Evolutionary conservation across 2,888 invertebrate species (phyloP), one percentile per base, ranked within the genome.

Genomic region (Blastobasis adustella): DNA sequence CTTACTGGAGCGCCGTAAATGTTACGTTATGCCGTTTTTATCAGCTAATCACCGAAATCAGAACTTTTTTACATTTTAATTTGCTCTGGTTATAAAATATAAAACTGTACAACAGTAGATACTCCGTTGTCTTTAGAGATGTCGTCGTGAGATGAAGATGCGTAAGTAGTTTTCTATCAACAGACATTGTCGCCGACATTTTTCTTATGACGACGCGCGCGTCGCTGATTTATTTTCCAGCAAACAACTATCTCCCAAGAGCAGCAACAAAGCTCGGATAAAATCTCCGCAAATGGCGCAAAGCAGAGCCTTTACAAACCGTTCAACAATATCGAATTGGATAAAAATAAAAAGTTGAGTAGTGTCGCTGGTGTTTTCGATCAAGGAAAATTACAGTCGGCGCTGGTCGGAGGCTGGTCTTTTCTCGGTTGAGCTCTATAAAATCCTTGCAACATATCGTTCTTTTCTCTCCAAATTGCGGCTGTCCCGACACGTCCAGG

Each of bases 401-500:
- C 76, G 10, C 76, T 66, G 68, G 73, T 70, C 69, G 64, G 65
- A 60, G 69, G 64, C 63, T 64, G 70, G 66, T 63, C 68, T 67
- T 71, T 70, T 68, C 79, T 80, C 78, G 79, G 75, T 78, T 77
- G 79, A 83, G 84, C 23, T 23, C 23, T 85, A 86, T 83, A 81
- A 79, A 77, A 82, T 79, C 82, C 73, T 76, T 72, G 75, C 77
- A 82, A 87, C 86, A 82, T 85, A 84, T 84, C 84, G 81, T 79
- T 77, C 83, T 81, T 83, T 82, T 81, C 81, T 76, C 67, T 78
- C 79, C 74, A 80, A 86, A 86, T 87, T 86, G 86, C 82, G 82
- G 81, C 76, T 79, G 85, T 82, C 82, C 83, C 77, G 82, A 84
- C 85, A 83, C 84, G 86, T 87, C 82, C 86, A 88, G 87, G 88